Evolutionary conservation across 2,113 vertebrate species (phyloP).

Genomic region (Calidris pugnax): DNA sequence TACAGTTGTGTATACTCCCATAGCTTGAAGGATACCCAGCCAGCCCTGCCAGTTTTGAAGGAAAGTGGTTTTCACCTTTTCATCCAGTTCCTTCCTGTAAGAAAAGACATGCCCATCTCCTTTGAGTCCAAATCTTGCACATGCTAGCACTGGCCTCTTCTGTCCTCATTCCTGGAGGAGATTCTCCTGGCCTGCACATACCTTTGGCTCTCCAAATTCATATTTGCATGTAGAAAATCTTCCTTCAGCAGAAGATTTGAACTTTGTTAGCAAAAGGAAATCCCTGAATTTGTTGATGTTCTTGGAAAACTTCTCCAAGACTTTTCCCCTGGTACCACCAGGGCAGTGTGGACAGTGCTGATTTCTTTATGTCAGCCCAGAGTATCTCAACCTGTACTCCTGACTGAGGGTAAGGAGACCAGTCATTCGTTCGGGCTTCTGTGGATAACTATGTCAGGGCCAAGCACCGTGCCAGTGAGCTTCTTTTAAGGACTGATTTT

Average conservation of each 20-base stretch:
- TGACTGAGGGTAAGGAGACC: neutral
- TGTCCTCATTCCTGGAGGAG: neutral
- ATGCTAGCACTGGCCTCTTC: neutral
- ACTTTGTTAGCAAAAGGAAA: slow-evolving; percentile 1
- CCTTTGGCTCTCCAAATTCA: neutral
- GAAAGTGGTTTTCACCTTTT: neutral
- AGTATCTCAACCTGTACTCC: neutral
- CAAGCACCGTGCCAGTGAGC: neutral
- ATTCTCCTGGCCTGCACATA: neutral
- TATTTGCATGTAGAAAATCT: neutral
- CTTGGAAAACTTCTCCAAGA: neutral
- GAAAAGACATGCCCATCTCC: neutral
- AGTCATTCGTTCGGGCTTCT: neutral
- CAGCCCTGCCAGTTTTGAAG: neutral
- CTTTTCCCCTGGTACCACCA: neutral
- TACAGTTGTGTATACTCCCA: neutral
- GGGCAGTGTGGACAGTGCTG: neutral
- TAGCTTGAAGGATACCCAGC: neutral
- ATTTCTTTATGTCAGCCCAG: neutral
- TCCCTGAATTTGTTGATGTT: neutral
- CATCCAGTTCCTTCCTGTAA: neutral
- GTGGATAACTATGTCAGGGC: neutral
- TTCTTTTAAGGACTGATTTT: slow-evolving; percentile 30
- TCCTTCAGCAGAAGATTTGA: neutral
- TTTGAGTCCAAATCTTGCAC: neutral